Evolutionary conservation across 2,113 vertebrate species (phyloP).

Genomic region (Formicarius rufipectus): DNA sequence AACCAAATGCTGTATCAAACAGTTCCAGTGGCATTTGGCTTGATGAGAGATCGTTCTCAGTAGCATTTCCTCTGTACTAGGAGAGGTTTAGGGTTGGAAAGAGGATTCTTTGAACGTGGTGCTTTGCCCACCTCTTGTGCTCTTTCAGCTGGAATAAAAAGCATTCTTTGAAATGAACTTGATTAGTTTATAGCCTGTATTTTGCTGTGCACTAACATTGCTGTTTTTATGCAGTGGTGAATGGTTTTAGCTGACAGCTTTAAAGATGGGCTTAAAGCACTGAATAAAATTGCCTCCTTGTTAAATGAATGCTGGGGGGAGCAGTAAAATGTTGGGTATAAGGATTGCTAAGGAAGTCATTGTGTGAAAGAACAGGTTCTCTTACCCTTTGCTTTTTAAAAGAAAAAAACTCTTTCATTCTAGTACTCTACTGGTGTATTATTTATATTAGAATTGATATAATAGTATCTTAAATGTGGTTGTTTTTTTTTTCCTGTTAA

Average conservation of each 20-base stretch:
- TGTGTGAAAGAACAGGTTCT: neutral
- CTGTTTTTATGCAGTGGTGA: neutral
- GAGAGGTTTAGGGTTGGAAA: neutral
- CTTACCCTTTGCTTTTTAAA: neutral
- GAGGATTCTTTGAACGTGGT: neutral
- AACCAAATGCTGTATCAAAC: neutral
- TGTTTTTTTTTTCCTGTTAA: neutral
- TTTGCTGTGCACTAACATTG: neutral
- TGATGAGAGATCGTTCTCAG: neutral
- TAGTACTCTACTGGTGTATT: neutral
- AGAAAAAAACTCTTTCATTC: neutral
- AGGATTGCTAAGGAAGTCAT: slow-evolving; percentile 13
- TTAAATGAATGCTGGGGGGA: slow-evolving; percentile 9
- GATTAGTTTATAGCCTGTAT: slow-evolving; percentile 4
- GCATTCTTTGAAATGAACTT: slow-evolving; percentile 2
- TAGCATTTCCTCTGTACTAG: neutral
- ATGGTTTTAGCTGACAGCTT: slow-evolving; percentile 34
- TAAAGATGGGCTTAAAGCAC: slow-evolving; percentile 32
- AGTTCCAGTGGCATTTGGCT: neutral
- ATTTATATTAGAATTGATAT: neutral
- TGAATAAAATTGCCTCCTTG: slow-evolving; percentile 44
- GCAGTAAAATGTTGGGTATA: slow-evolving; percentile 13
- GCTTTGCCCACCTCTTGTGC: neutral
- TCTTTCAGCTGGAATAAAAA: slow-evolving; percentile 17
- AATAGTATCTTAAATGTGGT: neutral